phyloP scores from a whole-genome alignment of 2,113 vertebrate species.

The Oceanites oceanicus region DNA sequence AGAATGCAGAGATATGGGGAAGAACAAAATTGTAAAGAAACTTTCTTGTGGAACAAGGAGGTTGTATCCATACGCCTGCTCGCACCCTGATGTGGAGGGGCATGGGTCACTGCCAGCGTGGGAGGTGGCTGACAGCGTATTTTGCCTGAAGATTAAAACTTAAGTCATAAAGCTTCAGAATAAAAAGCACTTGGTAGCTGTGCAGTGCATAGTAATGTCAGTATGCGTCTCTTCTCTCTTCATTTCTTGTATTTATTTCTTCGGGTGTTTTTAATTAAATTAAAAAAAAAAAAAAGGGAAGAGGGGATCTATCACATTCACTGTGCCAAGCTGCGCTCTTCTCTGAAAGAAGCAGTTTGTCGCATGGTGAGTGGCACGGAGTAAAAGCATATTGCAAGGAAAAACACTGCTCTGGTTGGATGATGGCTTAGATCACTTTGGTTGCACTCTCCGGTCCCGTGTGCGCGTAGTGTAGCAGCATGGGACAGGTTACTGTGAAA shows the following conservation, averaged over 20 bases:
- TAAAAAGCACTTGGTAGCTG: not conserved
- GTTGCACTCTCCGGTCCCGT: accelerated
- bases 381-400: not conserved
- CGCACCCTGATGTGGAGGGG: not conserved
- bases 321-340: not conserved
- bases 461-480: not conserved
- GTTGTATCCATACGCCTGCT: not conserved
- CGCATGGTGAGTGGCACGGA: not conserved
- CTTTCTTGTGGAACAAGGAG: not conserved
- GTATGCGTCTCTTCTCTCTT: not conserved
- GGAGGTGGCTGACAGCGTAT: not conserved
- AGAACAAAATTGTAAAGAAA: not conserved
- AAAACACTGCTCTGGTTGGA: not conserved
- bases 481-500: not conserved
- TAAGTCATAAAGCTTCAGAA: not conserved
- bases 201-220: not conserved
- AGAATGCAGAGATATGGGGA: not conserved
- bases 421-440: not conserved
- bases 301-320: not conserved
- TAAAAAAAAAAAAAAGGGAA: not conserved
- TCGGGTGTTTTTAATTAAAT: not conserved
- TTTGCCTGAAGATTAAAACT: not conserved
- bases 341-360: not conserved
- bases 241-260: not conserved
- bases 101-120: accelerated